Conservation (phyloP, 2,113 vertebrate species). For the Mystacornis crossleyi region DNA sequence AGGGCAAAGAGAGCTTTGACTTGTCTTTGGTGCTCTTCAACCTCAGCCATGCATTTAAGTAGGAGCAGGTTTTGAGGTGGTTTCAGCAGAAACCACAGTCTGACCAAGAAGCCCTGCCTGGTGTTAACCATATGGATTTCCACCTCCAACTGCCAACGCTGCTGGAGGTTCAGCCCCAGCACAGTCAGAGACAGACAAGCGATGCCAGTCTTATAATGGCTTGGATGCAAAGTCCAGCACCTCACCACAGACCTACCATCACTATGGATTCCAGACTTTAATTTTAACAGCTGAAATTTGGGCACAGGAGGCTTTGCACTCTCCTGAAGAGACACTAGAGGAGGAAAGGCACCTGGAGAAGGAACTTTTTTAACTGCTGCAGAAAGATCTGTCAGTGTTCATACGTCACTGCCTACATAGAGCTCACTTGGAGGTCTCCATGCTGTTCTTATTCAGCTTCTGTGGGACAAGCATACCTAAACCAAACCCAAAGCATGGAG, state of each 20-base stretch:
- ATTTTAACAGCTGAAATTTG: neutral
- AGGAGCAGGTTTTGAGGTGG: neutral
- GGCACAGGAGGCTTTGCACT: neutral
- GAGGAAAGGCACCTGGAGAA: neutral
- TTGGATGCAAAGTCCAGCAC: neutral
- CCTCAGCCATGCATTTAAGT: neutral
- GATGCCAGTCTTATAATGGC: neutral
- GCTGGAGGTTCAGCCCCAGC: neutral
- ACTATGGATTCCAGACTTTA: neutral
- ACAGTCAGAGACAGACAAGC: neutral
- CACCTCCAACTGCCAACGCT: neutral
- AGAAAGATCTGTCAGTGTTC: neutral
- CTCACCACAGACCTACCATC: neutral
- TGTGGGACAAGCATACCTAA: neutral
- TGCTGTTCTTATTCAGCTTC: neutral
- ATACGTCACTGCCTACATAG: accelerated
- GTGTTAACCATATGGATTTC: neutral
- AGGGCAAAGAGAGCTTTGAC: neutral
- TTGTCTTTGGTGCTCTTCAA: neutral
- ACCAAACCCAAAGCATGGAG: neutral
- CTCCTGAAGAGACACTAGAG: neutral
- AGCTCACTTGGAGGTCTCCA: neutral
- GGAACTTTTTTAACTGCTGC: neutral
- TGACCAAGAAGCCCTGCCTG: neutral
- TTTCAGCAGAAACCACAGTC: neutral